phyloP scores from a whole-genome alignment of 2,888 invertebrate species.

The Melanophora roralis region DNA sequence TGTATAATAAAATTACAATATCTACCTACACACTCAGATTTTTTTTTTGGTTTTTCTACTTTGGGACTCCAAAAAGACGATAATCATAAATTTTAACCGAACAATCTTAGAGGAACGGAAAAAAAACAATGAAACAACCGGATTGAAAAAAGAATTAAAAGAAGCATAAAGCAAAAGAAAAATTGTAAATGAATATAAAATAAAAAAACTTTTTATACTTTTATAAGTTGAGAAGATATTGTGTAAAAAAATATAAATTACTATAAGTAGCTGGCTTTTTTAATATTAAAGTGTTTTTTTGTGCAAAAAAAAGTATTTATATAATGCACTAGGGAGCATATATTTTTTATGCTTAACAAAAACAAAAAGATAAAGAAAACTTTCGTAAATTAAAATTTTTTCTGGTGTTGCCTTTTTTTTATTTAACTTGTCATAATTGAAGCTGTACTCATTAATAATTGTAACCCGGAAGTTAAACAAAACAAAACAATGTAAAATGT shows the following conservation, averaged over 20 bases:
- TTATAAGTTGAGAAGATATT: conserved; percentile 45
- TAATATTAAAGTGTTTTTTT: conserved; percentile 57
- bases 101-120: conserved; percentile 17
- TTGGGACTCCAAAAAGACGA: conserved; percentile 47
- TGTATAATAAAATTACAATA: conserved; percentile 61
- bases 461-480: conserved; percentile 39
- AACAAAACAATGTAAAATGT: conserved; percentile 36
- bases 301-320: conserved; percentile 22
- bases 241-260: conserved; percentile 4
- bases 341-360: conserved; percentile 8
- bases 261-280: conserved; percentile 36
- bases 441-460: conserved; percentile 41
- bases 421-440: not conserved
- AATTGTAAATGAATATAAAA: conserved; percentile 32
- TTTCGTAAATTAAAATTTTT: conserved; percentile 30
- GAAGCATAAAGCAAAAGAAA: conserved; percentile 33
- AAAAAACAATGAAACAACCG: not conserved
- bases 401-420: not conserved
- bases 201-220: conserved; percentile 57
- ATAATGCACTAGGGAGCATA: conserved; percentile 57
- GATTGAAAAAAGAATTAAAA: conserved; percentile 34
- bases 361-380: not conserved
- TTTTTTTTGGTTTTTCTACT: conserved; percentile 11
- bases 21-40: conserved; percentile 18
- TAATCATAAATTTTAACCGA: conserved; percentile 62